Evolutionary conservation across 2,113 vertebrate genomes (phyloP), one percentile per base, ranked within the genome.

Genomic region (Oryzias javanicus): DNA sequence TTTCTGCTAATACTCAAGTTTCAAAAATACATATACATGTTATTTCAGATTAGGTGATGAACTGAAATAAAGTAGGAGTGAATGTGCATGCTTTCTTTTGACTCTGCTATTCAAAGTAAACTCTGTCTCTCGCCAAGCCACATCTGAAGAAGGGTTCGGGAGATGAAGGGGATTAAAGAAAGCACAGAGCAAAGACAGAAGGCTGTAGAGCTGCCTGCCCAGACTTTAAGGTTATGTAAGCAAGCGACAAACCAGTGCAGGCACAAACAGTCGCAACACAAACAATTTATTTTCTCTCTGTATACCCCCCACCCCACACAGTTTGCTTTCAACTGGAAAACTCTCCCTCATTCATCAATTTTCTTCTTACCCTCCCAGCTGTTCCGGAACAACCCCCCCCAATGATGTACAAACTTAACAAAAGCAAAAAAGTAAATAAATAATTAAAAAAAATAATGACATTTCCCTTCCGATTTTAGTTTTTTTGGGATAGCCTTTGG

Each of bases 301-400:
- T 58, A 60, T 74, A 56, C 58, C 45, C 46, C 63, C 48, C 56
- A 17, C 40, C 51, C 62, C 61, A 56, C 64, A 47, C 55, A 29
- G 22, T 60, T 51, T 4, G 57, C 73, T 76, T 81, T 83, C 81
- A 79, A 82, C 80, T 83, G 68, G 65, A 65, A 72, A 54, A 54
- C 58, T 51, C 16, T 5, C 46, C 29, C 76, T 70, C 80, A 76
- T 85, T 81, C 63, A 87, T 85, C 84, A 79, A 44, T 59, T 27
- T 74, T 67, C 64, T 51, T 58, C 68, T 64, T 49, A 8, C 47
- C 18, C 14, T 48, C 40, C 41, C 14, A 22, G 41, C 50, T 18
- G 44, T 65, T 65, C 61, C 44, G 6, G 76, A 79, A 70, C 8
- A 27, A 60, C 67, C 64, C 64, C 62, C 65, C 67, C 66, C 67